phyloP scores from a whole-genome alignment of 2,797 vertebrate genomes.

The Columba guinea region DNA sequence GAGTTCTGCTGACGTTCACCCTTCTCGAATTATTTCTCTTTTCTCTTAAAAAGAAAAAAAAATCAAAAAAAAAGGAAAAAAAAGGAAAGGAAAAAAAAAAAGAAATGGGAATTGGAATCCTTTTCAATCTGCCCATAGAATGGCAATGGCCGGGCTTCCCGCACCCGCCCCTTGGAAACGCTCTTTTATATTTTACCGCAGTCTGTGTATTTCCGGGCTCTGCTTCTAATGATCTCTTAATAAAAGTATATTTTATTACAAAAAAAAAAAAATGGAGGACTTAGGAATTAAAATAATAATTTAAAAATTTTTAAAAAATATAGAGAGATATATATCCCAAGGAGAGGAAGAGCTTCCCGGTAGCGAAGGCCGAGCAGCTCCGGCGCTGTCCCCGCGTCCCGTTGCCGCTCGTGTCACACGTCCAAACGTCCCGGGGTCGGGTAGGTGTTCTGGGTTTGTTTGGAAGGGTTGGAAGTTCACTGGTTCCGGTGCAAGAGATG shows the following conservation, averaged over 20 bases:
- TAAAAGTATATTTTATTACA: slow-evolving; percentile 81
- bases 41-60: not conserved
- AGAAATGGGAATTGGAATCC: slow-evolving; percentile 57
- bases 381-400: slow-evolving; percentile 54
- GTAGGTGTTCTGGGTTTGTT: not conserved
- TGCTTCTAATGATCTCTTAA: slow-evolving; percentile 79
- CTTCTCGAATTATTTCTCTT: slow-evolving; percentile 55
- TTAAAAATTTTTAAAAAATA: not conserved
- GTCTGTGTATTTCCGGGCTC: slow-evolving; percentile 77
- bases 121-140: slow-evolving; percentile 67
- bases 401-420: slow-evolving; percentile 53
- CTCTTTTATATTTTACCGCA: slow-evolving; percentile 76
- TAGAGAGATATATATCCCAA: not conserved
- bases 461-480: slow-evolving; percentile 1
- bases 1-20: slow-evolving; percentile 67
- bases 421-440: not conserved
- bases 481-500: slow-evolving; percentile 64
- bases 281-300: slow-evolving; percentile 57
- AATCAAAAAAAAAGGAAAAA: not conserved
- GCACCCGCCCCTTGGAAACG: slow-evolving; percentile 61
- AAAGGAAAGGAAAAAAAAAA: not conserved
- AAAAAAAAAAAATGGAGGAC: slow-evolving; percentile 56
- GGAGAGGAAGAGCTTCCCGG: slow-evolving; percentile 8
- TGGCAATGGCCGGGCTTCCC: slow-evolving; percentile 44
- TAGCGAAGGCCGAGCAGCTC: slow-evolving; percentile 64